Base-by-base conservation (phyloP, 2,888 invertebrate species). In the Petrophora chlorosata region DNA sequence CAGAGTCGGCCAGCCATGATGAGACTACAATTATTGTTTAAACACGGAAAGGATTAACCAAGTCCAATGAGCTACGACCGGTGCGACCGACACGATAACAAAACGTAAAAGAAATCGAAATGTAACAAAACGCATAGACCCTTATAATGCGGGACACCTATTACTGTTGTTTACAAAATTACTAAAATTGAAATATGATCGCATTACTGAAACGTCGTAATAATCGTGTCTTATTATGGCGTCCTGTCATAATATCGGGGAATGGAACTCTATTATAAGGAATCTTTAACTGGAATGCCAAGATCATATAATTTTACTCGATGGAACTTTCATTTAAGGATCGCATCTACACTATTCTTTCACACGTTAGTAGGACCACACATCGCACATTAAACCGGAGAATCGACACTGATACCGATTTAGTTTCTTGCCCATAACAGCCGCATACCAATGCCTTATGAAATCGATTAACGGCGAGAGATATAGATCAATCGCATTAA, bases 331-430 rank as follows among this genome's bases (percentile, higher is more conserved):
- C 57, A 55, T 65, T 64, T 48, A 64, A 60, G 55, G 53, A 55
- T 49, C 62, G 63, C 53, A 65, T 60, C 61, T 62, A 69, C 58
- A 67, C 66, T 66, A 73, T 69, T 66, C 67, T 68, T 69, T 68
- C 63, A 72, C 68, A 72, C 63, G 67, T 73, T 70, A 62, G 61
- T 66, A 73, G 76, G 84, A 83, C 83, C 84, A 81, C 83, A 84
- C 82, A 72, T 71, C 66, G 67, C 52, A 68, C 65, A 65, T 70
- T 67, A 67, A 71, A 75, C 59, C 59, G 54, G 69, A 73, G 69
- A 66, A 72, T 73, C 67, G 73, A 74, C 73, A 76, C 60, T 59
- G 63, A 67, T 64, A 70, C 66, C 70, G 70, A 73, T 72, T 70
- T 65, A 64, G 69, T 77, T 74, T 76, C 73, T 63, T 57, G 56